Base-by-base conservation (phyloP, 1,140 invertebrate species). In the Steinernema feltiae region DNA sequence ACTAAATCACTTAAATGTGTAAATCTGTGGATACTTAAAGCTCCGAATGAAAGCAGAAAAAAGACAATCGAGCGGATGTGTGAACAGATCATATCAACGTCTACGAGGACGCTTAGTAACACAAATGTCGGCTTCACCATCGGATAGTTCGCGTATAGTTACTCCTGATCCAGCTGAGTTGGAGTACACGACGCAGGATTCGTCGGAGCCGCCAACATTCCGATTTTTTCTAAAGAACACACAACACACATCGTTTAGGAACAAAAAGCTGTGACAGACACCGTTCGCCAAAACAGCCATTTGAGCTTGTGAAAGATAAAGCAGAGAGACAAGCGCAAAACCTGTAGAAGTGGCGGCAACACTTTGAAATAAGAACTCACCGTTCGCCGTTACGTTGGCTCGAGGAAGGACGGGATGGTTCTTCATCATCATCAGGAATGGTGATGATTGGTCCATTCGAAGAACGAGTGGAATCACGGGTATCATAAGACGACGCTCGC, bases 361-460 rank as follows among this genome's bases (percentile, higher is more conserved):
- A n/a, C n/a, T n/a, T n/a, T 63, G 24, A 12, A 63, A 63, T 17
- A 27, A 63, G 24, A 21, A 63, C 53, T 63, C 24, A 63, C 53
- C 53, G 53, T 3, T 63, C 53, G 24, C 53, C 7, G 3, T 7
- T 21, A 3, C 53, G 53, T 15, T 63, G 15, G 53, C 24, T 12
- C 53, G 53, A 63, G 24, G 53, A 63, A 7, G 24, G 24, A 63
- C 7, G 7, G 24, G 53, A 21, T 21, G 7, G 7, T 27, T 63
- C 53, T 3, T 63, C 53, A 21, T 63, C 53, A 63, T 63, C 53
- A 27, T 63, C 53, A 27, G 53, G 53, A 27, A 63, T 63, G 53
- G 53, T 63, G 12, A 63, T 63, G 53, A 63, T 63, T 7, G 53
- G 53, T 27, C 12, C 53, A 63, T 63, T 27, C 15, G 53, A 46